Percentiles rank a stretch among this genome's conserved stretches.
phyloP scores from a whole-genome alignment of 2,888 invertebrate species.

The Torymus texanus region DNA sequence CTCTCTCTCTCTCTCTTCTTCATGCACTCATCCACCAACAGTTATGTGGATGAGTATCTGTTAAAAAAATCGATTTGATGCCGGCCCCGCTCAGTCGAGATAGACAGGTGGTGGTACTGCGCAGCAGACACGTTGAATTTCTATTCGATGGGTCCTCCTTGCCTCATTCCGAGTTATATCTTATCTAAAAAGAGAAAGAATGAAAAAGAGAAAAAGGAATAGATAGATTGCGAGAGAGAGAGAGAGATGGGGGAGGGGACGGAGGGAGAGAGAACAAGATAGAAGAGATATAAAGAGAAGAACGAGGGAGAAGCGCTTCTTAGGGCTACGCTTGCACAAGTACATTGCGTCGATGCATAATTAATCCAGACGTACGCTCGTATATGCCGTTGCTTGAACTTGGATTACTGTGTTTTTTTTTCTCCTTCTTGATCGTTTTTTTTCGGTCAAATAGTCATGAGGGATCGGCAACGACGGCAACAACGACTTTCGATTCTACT shows the following conservation, averaged over 20 bases:
- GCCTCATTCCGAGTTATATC: too few relatives aligned
- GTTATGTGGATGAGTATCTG: neutral
- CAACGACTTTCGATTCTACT: neutral
- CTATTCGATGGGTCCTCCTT: too few relatives aligned
- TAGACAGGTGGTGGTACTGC: neutral
- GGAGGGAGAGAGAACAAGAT: too few relatives aligned
- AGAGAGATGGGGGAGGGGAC: too few relatives aligned
- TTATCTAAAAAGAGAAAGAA: too few relatives aligned
- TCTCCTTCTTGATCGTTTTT: neutral
- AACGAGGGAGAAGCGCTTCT: neutral
- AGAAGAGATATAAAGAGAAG: neutral
- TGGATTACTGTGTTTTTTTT: neutral
- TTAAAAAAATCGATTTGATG: slow-evolving; percentile 29
- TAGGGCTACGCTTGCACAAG: neutral
- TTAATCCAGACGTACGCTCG: slow-evolving; percentile 25
- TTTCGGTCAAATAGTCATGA: too few relatives aligned
- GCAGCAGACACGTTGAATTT: slow-evolving; percentile 9
- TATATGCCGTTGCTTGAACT: slow-evolving; percentile 5
- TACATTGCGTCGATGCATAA: slow-evolving; percentile 9
- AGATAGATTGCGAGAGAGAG: too few relatives aligned
- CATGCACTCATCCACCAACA: too few relatives aligned
- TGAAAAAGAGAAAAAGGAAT: too few relatives aligned
- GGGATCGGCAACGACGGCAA: too few relatives aligned
- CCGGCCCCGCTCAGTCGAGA: neutral
- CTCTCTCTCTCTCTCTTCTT: neutral